phyloP scores from a whole-genome alignment of 2,797 vertebrate genomes.

The Knipowitschia caucasica region DNA sequence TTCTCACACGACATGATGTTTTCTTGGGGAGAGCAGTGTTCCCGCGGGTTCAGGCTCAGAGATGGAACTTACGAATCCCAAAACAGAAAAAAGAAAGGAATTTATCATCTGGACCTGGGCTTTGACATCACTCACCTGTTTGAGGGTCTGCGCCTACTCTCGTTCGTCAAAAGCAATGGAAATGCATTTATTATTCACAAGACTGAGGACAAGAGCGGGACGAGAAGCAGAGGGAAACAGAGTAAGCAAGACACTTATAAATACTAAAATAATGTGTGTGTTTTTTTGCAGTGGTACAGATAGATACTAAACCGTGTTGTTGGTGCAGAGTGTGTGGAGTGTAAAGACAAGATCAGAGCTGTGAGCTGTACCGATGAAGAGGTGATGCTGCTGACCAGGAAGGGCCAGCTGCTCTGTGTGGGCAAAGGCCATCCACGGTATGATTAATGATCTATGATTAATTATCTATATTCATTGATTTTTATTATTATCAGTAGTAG shows the following conservation, averaged over 20 bases:
- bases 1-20: slow-evolving; percentile 29
- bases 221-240: slow-evolving; percentile 27
- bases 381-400: slow-evolving; percentile 49
- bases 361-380: slow-evolving; percentile 61
- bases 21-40: slow-evolving; percentile 46
- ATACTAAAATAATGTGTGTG: neutral
- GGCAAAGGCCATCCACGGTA: slow-evolving; percentile 38
- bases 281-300: no score
- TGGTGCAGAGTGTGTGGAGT: slow-evolving; percentile 43
- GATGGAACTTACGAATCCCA: neutral
- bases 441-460: neutral
- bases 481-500: no score
- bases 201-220: slow-evolving; percentile 4
- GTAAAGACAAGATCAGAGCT: slow-evolving; percentile 40
- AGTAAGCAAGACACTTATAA: slow-evolving; percentile 28
- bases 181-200: slow-evolving; percentile 20
- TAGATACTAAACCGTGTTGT: neutral
- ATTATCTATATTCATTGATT: neutral
- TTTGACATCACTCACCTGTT: slow-evolving; percentile 21
- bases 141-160: slow-evolving; percentile 18
- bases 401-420: slow-evolving; percentile 30
- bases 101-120: neutral
- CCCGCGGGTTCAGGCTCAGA: slow-evolving; percentile 15
- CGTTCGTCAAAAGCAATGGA: slow-evolving; percentile 32
- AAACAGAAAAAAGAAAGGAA: neutral